A percentile compares a stretch with the other conserved stretches of the same genome.
Evolutionary conservation across 1,140 invertebrate genomes (phyloP).

Genomic region (Lepidostoma basale): DNA sequence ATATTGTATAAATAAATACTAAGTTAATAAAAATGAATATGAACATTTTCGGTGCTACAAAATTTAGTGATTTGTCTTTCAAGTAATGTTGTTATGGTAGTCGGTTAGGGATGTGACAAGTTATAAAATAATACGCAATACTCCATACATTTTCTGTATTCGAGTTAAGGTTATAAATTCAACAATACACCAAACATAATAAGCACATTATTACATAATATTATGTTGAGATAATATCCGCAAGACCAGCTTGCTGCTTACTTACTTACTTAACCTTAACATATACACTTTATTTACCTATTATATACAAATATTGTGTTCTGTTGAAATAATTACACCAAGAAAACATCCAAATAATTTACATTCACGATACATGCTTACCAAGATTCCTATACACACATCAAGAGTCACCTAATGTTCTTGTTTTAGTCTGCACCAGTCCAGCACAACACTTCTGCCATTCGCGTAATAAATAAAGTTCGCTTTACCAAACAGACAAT

Average conservation of each 20-base stretch:
- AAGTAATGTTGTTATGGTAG: too few species aligned
- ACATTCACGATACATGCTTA: constrained; percentile 34
- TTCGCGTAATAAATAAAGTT: too few species aligned
- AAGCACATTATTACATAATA: constrained; percentile 35
- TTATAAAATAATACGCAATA: neutral
- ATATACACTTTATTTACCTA: constrained; percentile 17
- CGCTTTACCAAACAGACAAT: constrained; percentile 11
- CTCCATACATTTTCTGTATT: constrained; percentile 38
- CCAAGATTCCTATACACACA: neutral
- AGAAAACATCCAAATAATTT: constrained; percentile 35
- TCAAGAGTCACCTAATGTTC: neutral
- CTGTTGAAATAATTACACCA: constrained; percentile 23
- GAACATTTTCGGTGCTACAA: too few species aligned
- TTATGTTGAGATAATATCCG: constrained; percentile 28
- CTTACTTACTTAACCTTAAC: too few species aligned
- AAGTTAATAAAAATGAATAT: too few species aligned
- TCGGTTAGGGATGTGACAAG: too few species aligned
- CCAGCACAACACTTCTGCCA: too few species aligned
- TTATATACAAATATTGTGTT: constrained; percentile 19
- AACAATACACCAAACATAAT: constrained; percentile 42
- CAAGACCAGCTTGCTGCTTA: constrained; percentile 37
- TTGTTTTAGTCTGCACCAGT: neutral
- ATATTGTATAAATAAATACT: too few species aligned
- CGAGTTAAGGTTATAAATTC: constrained; percentile 39
- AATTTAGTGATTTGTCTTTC: too few species aligned